These are phyloP conservation scores for Teleopsis dalmanni DNA, from an alignment of 1,140 invertebrate genomes.

Conservation along the genomic window DNA sequence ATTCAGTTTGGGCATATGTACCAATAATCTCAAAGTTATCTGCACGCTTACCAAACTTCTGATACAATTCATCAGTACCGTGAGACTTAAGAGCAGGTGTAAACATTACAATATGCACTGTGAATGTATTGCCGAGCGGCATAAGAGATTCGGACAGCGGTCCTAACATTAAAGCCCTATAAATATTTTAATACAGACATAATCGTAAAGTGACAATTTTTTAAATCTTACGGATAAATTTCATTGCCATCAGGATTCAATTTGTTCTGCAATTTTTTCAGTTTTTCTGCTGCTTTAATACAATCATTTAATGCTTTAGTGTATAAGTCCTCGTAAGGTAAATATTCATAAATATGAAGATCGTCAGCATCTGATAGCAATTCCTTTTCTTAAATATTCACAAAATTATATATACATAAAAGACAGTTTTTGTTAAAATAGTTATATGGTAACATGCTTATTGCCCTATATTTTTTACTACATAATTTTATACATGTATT, in stretches of 20 bases:
- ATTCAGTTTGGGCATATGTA: conserved; percentile 88
- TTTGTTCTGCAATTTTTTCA: conserved; percentile 56
- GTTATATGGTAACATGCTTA: too few species aligned
- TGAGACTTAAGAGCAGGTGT: conserved; percentile 77
- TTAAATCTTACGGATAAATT: conserved; percentile 51
- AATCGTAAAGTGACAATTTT: neutral
- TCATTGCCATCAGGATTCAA: conserved; percentile 57
- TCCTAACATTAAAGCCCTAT: conserved; percentile 9
- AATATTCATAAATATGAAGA: conserved; percentile 45
- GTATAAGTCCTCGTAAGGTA: conserved; percentile 76
- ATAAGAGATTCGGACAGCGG: conserved; percentile 30
- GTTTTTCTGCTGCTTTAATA: conserved; percentile 59
- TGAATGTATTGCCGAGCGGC: conserved; percentile 69
- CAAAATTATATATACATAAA: too few species aligned
- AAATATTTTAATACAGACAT: neutral
- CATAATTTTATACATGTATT: too few species aligned
- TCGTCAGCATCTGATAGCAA: conserved; percentile 8
- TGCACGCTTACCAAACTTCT: conserved; percentile 71
- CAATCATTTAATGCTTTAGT: conserved; percentile 66
- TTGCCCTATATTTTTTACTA: too few species aligned
- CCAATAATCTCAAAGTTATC: conserved; percentile 75
- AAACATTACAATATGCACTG: conserved; percentile 85
- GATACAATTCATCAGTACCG: conserved; percentile 73
- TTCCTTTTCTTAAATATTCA: too few species aligned
- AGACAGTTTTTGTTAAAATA: too few species aligned